These are phyloP conservation scores for Drosophila asahinai DNA, from an alignment of 1,140 invertebrate species.

Conservation along the genomic window DNA sequence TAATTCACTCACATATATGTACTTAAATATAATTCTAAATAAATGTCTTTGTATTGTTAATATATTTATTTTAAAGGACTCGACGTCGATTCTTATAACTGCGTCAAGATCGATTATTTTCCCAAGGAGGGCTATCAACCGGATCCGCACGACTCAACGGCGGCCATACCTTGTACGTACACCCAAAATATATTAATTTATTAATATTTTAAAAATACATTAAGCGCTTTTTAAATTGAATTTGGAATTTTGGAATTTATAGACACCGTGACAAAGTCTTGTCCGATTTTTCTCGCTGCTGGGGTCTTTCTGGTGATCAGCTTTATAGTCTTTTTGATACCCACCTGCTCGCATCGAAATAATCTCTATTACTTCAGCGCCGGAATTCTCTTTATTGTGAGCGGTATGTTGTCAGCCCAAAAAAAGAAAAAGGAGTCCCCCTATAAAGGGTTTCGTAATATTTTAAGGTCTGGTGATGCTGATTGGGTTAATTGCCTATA, in stretches of 20 bases:
- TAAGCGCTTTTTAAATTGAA: too few relatives aligned
- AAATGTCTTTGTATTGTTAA: background rate
- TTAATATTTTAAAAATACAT: background rate
- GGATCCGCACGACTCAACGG: conserved; percentile 94
- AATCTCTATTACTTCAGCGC: conserved; percentile 88
- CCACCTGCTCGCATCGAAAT: conserved; percentile 87
- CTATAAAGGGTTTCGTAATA: background rate
- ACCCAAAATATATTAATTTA: background rate
- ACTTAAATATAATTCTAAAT: too few relatives aligned
- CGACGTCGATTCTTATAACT: conserved; percentile 86
- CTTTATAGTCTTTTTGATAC: conserved; percentile 88
- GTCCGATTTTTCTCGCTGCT: conserved; percentile 88
- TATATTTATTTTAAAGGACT: conserved; percentile 33
- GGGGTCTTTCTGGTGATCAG: conserved; percentile 88
- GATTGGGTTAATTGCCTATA: conserved; percentile 95
- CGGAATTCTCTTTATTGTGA: conserved; percentile 89
- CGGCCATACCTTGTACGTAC: conserved; percentile 95
- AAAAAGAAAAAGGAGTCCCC: too few relatives aligned
- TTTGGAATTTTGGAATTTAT: background rate
- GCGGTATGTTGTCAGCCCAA: conserved; percentile 84
- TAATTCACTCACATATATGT: too few relatives aligned
- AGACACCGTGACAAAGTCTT: conserved; percentile 90
- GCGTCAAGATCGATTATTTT: conserved; percentile 94
- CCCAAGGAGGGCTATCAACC: conserved; percentile 93
- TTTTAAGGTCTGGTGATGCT: conserved; percentile 93